Evolutionary conservation across 2,113 vertebrate species (phyloP).

Genomic region (Pterocles orientalis): DNA sequence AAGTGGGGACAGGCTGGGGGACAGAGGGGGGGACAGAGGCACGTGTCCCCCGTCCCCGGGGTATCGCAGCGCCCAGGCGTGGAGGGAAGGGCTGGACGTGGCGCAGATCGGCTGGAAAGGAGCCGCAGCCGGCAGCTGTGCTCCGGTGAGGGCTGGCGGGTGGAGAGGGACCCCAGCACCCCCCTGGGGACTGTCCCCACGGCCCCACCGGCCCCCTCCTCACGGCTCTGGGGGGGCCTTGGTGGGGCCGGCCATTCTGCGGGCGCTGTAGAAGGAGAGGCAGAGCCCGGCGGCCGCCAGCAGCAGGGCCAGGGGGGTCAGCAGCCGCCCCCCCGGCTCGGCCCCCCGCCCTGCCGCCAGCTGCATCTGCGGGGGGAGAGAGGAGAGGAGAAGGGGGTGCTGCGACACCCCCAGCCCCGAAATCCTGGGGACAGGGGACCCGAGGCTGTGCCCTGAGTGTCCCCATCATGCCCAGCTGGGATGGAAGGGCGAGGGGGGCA

Average conservation of each 20-base stretch:
- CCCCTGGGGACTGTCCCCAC: accelerated
- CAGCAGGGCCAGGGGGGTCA: slow-evolving; percentile 88
- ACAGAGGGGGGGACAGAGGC: not conserved
- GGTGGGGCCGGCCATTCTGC: slow-evolving; percentile 84
- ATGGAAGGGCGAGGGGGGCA: accelerated
- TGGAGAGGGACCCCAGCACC: not conserved
- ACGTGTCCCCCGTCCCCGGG: accelerated
- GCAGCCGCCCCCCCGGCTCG: slow-evolving; percentile 79
- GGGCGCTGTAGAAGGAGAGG: slow-evolving; percentile 89
- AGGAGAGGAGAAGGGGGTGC: not conserved
- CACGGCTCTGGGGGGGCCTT: slow-evolving; percentile 67
- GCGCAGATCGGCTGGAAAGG: not conserved
- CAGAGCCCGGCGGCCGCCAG: slow-evolving; percentile 90
- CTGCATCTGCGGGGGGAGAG: slow-evolving; percentile 83
- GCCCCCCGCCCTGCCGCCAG: slow-evolving; percentile 83
- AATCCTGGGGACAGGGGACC: accelerated
- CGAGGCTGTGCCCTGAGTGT: accelerated
- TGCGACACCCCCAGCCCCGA: not conserved
- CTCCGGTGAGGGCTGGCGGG: accelerated
- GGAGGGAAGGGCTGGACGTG: not conserved
- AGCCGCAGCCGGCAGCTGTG: not conserved
- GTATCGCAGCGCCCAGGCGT: accelerated
- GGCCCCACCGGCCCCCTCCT: not conserved
- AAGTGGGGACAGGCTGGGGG: accelerated
- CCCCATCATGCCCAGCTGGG: accelerated